Conservation (phyloP, 2,797 vertebrate genomes). For the Fundulus diaphanus region DNA sequence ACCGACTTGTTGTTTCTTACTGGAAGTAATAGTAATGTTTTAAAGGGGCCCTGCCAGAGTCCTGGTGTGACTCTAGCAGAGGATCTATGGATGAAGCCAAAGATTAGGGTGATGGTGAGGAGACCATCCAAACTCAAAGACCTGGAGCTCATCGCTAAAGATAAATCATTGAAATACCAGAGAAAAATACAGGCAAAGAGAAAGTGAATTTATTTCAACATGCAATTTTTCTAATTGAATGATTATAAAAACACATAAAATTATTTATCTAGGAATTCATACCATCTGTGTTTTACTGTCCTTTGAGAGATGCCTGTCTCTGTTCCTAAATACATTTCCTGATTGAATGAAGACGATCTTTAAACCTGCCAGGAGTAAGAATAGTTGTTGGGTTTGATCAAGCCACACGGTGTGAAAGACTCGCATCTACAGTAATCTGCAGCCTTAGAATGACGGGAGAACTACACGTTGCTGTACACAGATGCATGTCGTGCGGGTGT, state of each 20-base stretch:
- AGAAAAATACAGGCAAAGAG: not conserved
- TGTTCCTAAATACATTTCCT: not conserved
- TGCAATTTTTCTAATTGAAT: not conserved
- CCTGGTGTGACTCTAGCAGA: not conserved
- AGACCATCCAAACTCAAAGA: not conserved
- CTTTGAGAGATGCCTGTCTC: too few relatives aligned
- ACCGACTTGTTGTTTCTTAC: not conserved
- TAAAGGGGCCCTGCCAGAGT: too few relatives aligned
- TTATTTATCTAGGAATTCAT: not conserved
- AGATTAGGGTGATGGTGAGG: not conserved
- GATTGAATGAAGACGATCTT: not conserved
- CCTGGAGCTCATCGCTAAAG: not conserved
- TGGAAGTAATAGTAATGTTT: not conserved
- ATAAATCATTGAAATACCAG: not conserved
- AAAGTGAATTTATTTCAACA: not conserved
- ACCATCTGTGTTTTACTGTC: not conserved
- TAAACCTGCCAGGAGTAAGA: not conserved
- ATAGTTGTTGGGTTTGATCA: not conserved
- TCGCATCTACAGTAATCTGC: conserved; percentile 12
- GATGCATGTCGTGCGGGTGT: conserved; percentile 49
- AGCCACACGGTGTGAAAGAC: conserved; percentile 3
- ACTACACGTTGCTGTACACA: conserved; percentile 33
- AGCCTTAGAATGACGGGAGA: conserved; percentile 30
- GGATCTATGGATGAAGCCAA: not conserved
- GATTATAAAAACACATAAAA: not conserved